Base-by-base conservation (phyloP, 2,113 vertebrate species). In the Pterocles orientalis region DNA sequence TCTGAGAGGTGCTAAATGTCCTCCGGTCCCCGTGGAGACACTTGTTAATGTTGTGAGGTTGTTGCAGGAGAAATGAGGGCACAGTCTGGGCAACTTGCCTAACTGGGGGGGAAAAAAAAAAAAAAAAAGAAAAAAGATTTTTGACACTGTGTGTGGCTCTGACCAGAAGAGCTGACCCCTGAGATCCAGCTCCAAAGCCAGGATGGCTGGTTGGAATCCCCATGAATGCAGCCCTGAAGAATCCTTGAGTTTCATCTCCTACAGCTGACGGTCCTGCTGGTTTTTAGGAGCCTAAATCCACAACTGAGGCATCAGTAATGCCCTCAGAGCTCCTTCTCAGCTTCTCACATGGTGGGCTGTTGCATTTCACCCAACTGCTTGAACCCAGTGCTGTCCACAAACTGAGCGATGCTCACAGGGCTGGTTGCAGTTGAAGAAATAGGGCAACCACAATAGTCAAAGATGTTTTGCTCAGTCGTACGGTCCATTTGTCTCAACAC, bases 181-280 rank as follows among this genome's bases (percentile, higher is more conserved):
- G 5, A 31, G 47, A 70, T 76, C 15, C 62, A 75, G 20, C 31
- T 83, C 61, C 72, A 82, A 41, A 86, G 5, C 17, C 60, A 48
- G 48, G 25, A 10, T 31, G 19, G 10, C 8, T 82, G 28, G 16
- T 82, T 58, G 15, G 5, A 58, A 33, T 28, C 54, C 60, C 0
- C 1, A 6, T 31, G 21, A 82, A 73, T 2, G 3, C 14, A 47
- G 39, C 17, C 16, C 61, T 57, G 51, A 85, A 61, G 53, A 45
- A 66, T 51, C 18, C 13, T 75, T 51, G 34, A 34, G 16, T 21
- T 69, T 23, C n/a, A 69, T 14, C 16, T 80, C 45, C 51, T 69
- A 13, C 1, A 0, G 24, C 14, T 2, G 1, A 25, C 19, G 51
- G 10, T 6, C 33, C 26, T 56, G 16, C 4, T 56, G 28, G 0